Evolutionary conservation across 1,140 invertebrate species (phyloP).

Genomic region (Mylabris phalerata): DNA sequence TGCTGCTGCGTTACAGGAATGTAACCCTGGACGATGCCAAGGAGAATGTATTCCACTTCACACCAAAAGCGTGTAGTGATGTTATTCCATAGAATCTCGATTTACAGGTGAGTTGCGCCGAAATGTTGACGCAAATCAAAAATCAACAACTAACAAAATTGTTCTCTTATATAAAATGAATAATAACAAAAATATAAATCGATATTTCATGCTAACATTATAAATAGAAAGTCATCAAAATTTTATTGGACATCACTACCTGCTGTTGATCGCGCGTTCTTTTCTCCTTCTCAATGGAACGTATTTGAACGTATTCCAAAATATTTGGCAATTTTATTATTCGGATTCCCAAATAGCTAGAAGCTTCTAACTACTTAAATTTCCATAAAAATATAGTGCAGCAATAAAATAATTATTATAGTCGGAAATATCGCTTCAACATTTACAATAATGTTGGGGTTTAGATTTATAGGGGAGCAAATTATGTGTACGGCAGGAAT

Average conservation of each 20-base stretch:
- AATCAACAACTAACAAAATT: not conserved
- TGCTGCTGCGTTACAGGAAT: conserved; percentile 40
- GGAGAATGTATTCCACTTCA: conserved; percentile 51
- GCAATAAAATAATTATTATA: too few species aligned
- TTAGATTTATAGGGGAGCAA: too few species aligned
- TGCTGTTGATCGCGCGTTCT: not conserved
- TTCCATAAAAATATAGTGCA: too few species aligned
- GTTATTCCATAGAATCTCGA: conserved; percentile 22
- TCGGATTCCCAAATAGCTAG: not conserved
- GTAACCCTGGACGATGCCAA: conserved; percentile 46
- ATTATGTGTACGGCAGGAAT: too few species aligned
- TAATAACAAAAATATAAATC: too few species aligned
- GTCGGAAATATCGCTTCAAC: too few species aligned
- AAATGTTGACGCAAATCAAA: conserved; percentile 5
- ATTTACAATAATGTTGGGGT: too few species aligned
- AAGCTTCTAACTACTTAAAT: not conserved
- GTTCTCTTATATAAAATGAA: too few species aligned
- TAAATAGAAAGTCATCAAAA: conserved; percentile 1
- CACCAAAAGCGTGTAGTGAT: conserved; percentile 43
- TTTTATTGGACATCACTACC: conserved; percentile 18
- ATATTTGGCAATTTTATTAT: not conserved
- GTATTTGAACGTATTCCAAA: conserved; percentile 8
- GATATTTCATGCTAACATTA: not conserved
- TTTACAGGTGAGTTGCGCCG: conserved; percentile 31
- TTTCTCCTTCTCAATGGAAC: not conserved